These are phyloP conservation scores for Trichopria drosophilae DNA, from an alignment of 2,888 invertebrate genomes.

Conservation along the genomic window DNA sequence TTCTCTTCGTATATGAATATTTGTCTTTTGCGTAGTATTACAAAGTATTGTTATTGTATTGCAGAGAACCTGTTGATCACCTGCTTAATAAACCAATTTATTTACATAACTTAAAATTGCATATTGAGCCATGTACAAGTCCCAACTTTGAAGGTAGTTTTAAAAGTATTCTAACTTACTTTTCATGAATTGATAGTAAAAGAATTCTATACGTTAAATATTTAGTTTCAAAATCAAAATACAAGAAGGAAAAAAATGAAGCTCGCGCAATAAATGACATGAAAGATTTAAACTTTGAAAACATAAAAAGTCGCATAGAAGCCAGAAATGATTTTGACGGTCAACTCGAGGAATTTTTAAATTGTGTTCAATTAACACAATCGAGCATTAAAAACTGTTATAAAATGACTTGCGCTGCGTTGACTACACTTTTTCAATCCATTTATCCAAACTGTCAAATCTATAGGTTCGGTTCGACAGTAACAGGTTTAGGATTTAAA, in stretches of 20 bases:
- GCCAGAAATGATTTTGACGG: constrained; percentile 40
- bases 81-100: constrained; percentile 42
- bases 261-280: constrained; percentile 20
- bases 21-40: too few species aligned
- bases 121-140: constrained; percentile 37
- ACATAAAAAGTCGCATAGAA: constrained; percentile 41
- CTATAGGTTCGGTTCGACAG: constrained; percentile 73
- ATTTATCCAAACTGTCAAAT: constrained; percentile 53
- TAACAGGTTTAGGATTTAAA: constrained; percentile 71
- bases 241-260: constrained; percentile 14
- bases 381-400: constrained; percentile 41
- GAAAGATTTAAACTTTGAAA: constrained; percentile 38
- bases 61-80: constrained; percentile 42
- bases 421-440: constrained; percentile 40
- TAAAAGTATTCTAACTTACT: neutral
- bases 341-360: constrained; percentile 44
- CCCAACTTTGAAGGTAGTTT: constrained; percentile 30
- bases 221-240: constrained; percentile 6
- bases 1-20: too few species aligned
- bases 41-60: too few species aligned
- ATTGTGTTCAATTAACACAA: constrained; percentile 39
- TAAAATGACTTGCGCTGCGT: constrained; percentile 38
- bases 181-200: constrained; percentile 1
- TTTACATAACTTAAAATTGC: constrained; percentile 36
- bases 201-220: constrained; percentile 1